Evolutionary conservation across 1,140 invertebrate genomes (phyloP), one percentile per base, ranked within the genome.

Genomic region (Coboldia fuscipes): DNA sequence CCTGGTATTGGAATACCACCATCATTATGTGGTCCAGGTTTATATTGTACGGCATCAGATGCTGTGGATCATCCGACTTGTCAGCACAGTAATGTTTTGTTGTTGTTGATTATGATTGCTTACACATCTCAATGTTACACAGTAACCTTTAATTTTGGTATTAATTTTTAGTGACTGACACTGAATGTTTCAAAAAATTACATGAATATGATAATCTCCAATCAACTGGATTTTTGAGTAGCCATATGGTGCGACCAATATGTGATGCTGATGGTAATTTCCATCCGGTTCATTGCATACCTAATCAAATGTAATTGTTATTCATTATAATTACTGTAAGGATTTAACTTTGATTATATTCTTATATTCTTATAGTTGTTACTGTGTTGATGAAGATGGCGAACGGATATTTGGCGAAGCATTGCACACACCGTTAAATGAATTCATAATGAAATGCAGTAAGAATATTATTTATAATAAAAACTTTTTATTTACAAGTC

Each of bases 371-470:
- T 61, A 13, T 44, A 72, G 69, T 40, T 72, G 69, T 45, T 69
- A 64, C 41, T 72, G 69, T 40, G 51, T 64, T 14, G 52, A 61
- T 29, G 58, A 64, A 36, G 47, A 60, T 22, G 66, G 67, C 0
- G 43, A 60, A 15, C 52, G 66, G 40, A 60, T 70, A 34, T 72
- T 70, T 42, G 69, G 69, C 2, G 65, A 70, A 47, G 55, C 57
- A 0, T 38, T 56, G 0, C 61, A 60, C 39, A 48, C 53, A n/a
- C 53, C 56, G 12, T 39, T 45, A 4, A 42, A 49, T 17, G 46
- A 51, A 34, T 39, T 50, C 18, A 48, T 54, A 33, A 63, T 70
- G 60, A 55, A 58, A 15, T 72, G 69, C 46, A n/a, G n/a, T n/a
- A n/a, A 54, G 66, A 68, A 58, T 53, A 51, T 44, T 17, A 37